Evolutionary conservation across 2,888 invertebrate genomes (phyloP).

Genomic region (Drosophila percnosoma): DNA sequence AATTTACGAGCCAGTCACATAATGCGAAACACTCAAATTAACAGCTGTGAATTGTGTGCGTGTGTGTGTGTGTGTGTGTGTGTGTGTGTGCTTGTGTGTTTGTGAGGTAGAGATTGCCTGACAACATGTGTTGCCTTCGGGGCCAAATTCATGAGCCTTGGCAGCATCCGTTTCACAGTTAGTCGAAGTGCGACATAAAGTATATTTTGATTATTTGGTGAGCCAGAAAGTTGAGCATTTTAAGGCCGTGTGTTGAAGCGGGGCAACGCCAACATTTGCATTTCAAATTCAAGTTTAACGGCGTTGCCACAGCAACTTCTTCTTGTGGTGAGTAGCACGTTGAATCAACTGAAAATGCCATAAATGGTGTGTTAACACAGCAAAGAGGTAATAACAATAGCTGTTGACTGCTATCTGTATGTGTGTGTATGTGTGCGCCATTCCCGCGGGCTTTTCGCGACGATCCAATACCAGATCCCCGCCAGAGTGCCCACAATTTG

Average conservation of each 20-base stretch:
- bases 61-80: not conserved
- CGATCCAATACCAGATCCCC: constrained; percentile 22
- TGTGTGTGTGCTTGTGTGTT: not conserved
- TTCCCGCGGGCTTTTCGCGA: constrained; percentile 42
- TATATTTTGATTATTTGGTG: constrained; percentile 73
- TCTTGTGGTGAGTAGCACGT: constrained; percentile 30
- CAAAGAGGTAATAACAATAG: constrained; percentile 79
- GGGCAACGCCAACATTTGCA: constrained; percentile 61
- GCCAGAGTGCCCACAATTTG: constrained; percentile 54
- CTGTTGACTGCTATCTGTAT: constrained; percentile 41
- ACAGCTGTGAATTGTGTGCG: constrained; percentile 44
- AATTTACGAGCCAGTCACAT: constrained; percentile 55
- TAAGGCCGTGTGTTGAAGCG: constrained; percentile 20
- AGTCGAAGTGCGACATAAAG: constrained; percentile 57
- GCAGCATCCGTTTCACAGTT: constrained; percentile 25
- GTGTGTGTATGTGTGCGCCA: constrained; percentile 9
- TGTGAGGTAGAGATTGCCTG: not conserved
- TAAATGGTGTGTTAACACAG: constrained; percentile 78
- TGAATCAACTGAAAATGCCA: constrained; percentile 68
- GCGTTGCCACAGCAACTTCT: constrained; percentile 39
- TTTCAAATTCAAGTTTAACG: constrained; percentile 70
- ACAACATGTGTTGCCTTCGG: constrained; percentile 45
- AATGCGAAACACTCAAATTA: constrained; percentile 60
- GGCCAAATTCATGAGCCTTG: constrained; percentile 53
- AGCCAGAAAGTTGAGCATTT: constrained; percentile 60